These are phyloP conservation scores for Gorsachius magnificus DNA, from an alignment of 2,797 vertebrate species.

Conservation along the genomic window DNA sequence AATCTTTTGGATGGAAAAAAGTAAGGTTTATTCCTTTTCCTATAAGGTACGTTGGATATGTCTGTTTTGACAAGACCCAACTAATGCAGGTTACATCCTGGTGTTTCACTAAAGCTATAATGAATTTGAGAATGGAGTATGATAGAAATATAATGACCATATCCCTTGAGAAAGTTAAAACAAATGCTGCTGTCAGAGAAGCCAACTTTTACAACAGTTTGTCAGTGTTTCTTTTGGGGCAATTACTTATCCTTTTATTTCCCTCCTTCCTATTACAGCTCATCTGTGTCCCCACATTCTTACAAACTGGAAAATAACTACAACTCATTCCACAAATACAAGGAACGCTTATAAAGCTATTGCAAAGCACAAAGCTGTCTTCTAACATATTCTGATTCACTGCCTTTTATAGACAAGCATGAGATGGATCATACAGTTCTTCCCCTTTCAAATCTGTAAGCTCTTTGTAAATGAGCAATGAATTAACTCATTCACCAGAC, in stretches of 20 bases:
- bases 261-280: background rate
- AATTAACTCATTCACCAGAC: constrained; percentile 40
- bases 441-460: constrained; percentile 28
- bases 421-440: constrained; percentile 14
- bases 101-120: background rate
- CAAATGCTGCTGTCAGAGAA: constrained; percentile 35
- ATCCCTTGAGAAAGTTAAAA: background rate
- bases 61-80: constrained; percentile 10
- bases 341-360: background rate
- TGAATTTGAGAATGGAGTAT: background rate
- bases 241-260: constrained; percentile 29
- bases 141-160: background rate
- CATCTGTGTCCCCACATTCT: background rate
- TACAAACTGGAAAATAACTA: background rate
- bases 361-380: constrained; percentile 32
- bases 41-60: background rate
- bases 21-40: background rate
- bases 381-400: constrained; percentile 9
- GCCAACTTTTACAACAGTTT: background rate
- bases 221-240: background rate
- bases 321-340: constrained; percentile 1
- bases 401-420: constrained; percentile 12
- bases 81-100: constrained; percentile 13
- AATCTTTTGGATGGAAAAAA: background rate
- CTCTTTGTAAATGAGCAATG: constrained; percentile 50